Base-by-base conservation (phyloP, 1,140 invertebrate species). In the Sitobion miscanthi region DNA sequence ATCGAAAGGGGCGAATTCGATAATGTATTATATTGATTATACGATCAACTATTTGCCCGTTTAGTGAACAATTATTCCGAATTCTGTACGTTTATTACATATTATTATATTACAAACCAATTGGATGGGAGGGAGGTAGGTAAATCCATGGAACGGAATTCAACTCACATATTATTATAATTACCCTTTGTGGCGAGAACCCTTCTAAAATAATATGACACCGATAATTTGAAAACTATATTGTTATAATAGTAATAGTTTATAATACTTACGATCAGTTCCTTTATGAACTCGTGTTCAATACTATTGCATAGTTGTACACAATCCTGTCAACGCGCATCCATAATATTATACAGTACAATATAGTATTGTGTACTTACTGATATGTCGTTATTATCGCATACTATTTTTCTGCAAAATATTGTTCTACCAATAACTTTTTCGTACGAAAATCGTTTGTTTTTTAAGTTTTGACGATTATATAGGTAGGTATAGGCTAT, bases 21-120 rank as follows among this genome's bases (percentile, higher is more conserved):
- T 77, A n/a, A 77, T 77, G n/a, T 77, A 14, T 77, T 77, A 30
- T 77, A 77, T 77, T 77, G 62, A 77, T 77, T 77, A n/a, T n/a
- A n/a, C n/a, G 62, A 77, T 77, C 62, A 77, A 77, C 62, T 77
- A 77, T 77, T 77, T 77, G 14, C 30, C 62, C 62, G 14, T 35
- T 77, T n/a, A n/a, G 14, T 17, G 5, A 17, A 17, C 62, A 77
- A 77, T 77, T 77, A 77, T 77, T n/a, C 14, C 30, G 11, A n/a
- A 77, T 69, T 69, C 62, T 69, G 30, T n/a, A 69, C 62, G n/a
- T 77, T 7, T 7, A 52, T 14, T 52, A 52, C 21, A 23, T 23
- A 54, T 21, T n/a, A 17, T 69, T n/a, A 17, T 69, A n/a, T n/a
- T 77, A n/a, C 62, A n/a, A 77, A n/a, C 4, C 62, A 35, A 35